These are phyloP conservation scores for Drosophila nigrodunni DNA, from an alignment of 1,140 invertebrate species.

Conservation along the genomic window DNA sequence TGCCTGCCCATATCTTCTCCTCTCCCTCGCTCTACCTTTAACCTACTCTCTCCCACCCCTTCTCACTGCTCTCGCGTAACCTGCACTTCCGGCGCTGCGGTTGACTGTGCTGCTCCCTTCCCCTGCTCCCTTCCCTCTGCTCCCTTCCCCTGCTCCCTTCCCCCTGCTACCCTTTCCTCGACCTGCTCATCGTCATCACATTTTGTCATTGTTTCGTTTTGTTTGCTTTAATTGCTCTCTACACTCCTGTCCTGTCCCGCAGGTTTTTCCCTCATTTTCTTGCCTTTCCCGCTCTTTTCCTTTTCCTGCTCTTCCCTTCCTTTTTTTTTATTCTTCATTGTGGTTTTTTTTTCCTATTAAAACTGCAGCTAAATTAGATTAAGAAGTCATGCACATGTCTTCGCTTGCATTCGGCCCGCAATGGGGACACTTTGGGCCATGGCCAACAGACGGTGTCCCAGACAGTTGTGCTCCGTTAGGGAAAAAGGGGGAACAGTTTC, in stretches of 20 bases:
- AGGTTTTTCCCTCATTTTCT: constrained; percentile 74
- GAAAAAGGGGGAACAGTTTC: not conserved
- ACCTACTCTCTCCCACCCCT: constrained; percentile 17
- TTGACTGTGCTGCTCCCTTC: constrained; percentile 39
- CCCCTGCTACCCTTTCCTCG: not conserved
- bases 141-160: too few species aligned
- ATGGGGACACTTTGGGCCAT: constrained; percentile 40
- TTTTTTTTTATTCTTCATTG: constrained; percentile 7
- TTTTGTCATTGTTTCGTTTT: constrained; percentile 32
- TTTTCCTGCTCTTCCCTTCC: constrained; percentile 33
- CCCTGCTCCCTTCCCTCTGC: too few species aligned
- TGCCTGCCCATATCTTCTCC: not conserved
- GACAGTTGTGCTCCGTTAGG: not conserved
- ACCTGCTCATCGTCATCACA: constrained; percentile 32
- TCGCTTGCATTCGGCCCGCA: constrained; percentile 28
- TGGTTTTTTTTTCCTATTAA: constrained; percentile 52
- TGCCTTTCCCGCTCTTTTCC: constrained; percentile 37
- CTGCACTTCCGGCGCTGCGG: constrained; percentile 73
- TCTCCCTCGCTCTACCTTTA: not conserved
- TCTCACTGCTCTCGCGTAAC: constrained; percentile 14
- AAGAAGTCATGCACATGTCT: constrained; percentile 79
- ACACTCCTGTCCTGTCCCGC: constrained; percentile 51
- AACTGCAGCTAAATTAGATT: constrained; percentile 74
- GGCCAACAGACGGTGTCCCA: constrained; percentile 14
- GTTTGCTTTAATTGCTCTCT: constrained; percentile 68